Percentiles rank a stretch among this genome's conserved stretches.
These are phyloP conservation scores for Chauna torquata DNA, from an alignment of 2,113 vertebrate genomes.

Conservation along the genomic window DNA sequence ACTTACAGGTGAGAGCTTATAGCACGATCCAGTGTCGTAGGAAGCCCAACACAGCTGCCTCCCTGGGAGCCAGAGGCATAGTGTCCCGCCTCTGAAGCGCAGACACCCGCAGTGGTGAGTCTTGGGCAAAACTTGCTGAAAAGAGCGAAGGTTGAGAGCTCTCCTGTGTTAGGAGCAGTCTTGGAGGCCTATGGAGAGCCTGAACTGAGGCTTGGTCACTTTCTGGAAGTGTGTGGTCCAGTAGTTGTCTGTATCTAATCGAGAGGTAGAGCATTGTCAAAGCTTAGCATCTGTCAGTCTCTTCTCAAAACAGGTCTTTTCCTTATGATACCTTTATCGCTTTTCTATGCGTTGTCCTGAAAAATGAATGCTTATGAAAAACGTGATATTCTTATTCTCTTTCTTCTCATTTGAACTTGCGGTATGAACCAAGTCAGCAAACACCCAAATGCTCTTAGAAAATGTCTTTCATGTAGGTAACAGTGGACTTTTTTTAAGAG, in stretches of 20 bases:
- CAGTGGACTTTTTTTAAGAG: neutral
- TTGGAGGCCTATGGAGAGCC: neutral
- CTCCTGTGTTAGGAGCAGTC: neutral
- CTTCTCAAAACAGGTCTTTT: neutral
- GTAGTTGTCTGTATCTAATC: neutral
- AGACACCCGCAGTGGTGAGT: rapidly evolving
- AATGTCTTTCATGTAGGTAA: conserved; percentile 46
- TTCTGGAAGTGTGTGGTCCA: rapidly evolving
- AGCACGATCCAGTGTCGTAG: rapidly evolving
- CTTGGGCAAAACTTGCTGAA: neutral
- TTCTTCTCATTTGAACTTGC: neutral
- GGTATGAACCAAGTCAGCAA: neutral
- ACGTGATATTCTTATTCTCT: neutral
- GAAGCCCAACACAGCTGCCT: neutral
- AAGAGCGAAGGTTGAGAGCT: neutral
- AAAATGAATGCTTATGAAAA: neutral
- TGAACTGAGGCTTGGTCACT: neutral
- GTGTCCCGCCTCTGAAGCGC: neutral
- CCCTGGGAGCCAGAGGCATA: rapidly evolving
- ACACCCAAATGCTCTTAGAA: neutral
- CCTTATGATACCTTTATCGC: neutral
- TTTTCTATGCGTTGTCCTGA: neutral
- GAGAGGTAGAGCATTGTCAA: neutral
- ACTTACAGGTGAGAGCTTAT: neutral
- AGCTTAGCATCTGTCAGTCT: neutral